Percentiles rank a stretch among this genome's conserved stretches.
phyloP scores from a whole-genome alignment of 2,888 invertebrate species.

The Ectropis crepuscularia region DNA sequence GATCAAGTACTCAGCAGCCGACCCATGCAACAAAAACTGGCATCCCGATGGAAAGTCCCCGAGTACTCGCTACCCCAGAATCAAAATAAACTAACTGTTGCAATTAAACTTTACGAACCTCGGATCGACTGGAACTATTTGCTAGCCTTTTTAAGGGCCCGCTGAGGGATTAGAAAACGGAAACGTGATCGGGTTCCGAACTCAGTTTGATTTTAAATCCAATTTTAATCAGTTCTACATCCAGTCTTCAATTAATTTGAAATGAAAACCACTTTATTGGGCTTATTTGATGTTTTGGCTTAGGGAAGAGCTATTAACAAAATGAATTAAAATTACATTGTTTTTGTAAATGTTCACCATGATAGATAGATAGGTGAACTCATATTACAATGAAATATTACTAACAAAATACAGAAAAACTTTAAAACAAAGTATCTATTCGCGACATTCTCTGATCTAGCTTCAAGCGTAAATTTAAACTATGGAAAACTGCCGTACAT shows the following conservation, averaged over 20 bases:
- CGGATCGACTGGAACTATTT: conserved; percentile 39
- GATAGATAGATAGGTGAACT: too few species aligned
- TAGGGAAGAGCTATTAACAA: not conserved
- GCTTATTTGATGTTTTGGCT: conserved; percentile 7
- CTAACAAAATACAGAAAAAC: too few species aligned
- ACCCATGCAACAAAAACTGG: not conserved
- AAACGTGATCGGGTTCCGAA: conserved; percentile 25
- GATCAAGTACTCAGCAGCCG: too few species aligned
- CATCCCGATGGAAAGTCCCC: conserved; percentile 37
- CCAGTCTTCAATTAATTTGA: conserved; percentile 11
- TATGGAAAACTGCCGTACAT: too few species aligned
- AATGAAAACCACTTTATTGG: conserved; percentile 14
- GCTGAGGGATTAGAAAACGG: conserved; percentile 26
- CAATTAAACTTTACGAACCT: conserved; percentile 59
- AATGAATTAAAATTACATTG: not conserved
- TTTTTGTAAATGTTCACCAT: too few species aligned
- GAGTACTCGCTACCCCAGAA: conserved; percentile 30
- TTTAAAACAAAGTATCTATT: too few species aligned
- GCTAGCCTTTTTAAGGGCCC: conserved; percentile 37
- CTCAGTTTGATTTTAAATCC: conserved; percentile 19
- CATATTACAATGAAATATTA: too few species aligned
- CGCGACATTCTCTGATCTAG: too few species aligned
- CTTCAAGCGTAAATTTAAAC: too few species aligned
- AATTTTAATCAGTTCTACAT: conserved; percentile 20
- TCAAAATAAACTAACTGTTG: conserved; percentile 58